Conservation (phyloP, 1,140 invertebrate genomes). For the Leptinotarsa undecemlineata region DNA sequence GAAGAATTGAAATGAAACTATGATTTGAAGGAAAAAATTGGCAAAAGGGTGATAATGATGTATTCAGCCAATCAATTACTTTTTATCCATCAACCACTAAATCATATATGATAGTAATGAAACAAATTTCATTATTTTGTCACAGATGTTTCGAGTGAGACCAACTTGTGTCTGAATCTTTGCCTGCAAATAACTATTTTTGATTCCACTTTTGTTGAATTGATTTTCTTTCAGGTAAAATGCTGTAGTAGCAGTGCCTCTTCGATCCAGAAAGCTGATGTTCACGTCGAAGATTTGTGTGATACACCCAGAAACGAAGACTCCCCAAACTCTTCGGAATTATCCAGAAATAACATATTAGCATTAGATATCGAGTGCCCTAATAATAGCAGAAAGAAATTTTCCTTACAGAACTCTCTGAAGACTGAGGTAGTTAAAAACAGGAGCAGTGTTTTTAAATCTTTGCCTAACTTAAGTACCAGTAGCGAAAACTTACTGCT, state of each 20-base stretch:
- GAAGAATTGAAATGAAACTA: too few species aligned
- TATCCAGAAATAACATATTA: constrained; percentile 53
- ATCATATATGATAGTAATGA: too few species aligned
- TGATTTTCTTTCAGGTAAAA: constrained; percentile 25
- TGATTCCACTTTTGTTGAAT: background rate
- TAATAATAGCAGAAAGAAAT: constrained; percentile 38
- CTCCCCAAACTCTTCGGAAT: constrained; percentile 52
- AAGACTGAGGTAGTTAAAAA: constrained; percentile 46
- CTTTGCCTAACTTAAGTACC: constrained; percentile 68
- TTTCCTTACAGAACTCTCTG: constrained; percentile 35
- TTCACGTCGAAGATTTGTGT: constrained; percentile 47
- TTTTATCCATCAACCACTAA: too few species aligned
- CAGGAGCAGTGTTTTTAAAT: constrained; percentile 57
- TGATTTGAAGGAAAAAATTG: too few species aligned
- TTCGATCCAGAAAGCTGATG: constrained; percentile 46
- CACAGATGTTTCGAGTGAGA: too few species aligned
- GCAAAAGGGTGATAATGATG: too few species aligned
- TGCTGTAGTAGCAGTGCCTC: constrained; percentile 39
- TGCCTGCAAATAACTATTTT: too few species aligned
- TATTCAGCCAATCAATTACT: too few species aligned
- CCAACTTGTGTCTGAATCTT: too few species aligned
- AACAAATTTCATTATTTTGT: too few species aligned
- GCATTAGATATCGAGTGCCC: constrained; percentile 58
- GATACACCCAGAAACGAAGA: constrained; percentile 37
- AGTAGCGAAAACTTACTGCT: constrained; percentile 64